Evolutionary conservation across 1,140 invertebrate genomes (phyloP).

Genomic region (Aphaenogaster rudis): DNA sequence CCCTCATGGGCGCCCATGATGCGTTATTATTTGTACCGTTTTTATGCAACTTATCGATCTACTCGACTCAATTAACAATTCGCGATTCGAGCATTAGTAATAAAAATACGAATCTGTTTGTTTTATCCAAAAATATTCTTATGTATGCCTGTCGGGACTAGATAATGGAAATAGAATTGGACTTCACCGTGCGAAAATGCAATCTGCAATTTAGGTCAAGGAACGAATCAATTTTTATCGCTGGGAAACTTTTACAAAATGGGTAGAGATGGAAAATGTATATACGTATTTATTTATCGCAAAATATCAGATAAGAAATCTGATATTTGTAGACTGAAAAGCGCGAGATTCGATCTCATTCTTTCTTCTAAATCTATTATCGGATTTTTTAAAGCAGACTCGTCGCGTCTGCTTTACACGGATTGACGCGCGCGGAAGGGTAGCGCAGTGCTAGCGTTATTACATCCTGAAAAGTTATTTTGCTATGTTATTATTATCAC

Average conservation of each 20-base stretch:
- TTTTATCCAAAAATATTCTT: conserved; percentile 28
- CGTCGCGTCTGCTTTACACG: conserved; percentile 13
- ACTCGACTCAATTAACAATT: neutral
- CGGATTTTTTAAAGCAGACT: conserved; percentile 20
- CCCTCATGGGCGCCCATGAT: neutral
- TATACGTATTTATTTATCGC: conserved; percentile 30
- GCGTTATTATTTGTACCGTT: neutral
- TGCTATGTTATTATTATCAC: conserved; percentile 51
- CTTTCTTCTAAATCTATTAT: conserved; percentile 1
- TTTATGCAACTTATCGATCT: neutral
- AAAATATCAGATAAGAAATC: neutral
- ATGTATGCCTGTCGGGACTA: neutral
- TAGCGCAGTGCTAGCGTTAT: conserved; percentile 6
- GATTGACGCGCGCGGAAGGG: neutral
- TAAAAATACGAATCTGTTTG: neutral
- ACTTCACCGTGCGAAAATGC: conserved; percentile 3
- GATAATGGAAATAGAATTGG: conserved; percentile 33
- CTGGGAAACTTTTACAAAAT: conserved; percentile 18
- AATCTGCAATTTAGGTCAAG: conserved; percentile 45
- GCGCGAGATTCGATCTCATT: neutral
- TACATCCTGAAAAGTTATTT: conserved; percentile 47
- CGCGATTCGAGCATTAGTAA: neutral
- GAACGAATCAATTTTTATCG: conserved; percentile 50
- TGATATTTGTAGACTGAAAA: conserved; percentile 5
- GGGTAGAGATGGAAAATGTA: conserved; percentile 21